A percentile compares a stretch with the other conserved stretches of the same genome.
Conservation (phyloP, 1,140 invertebrate genomes). For the Drosophila funebris region DNA sequence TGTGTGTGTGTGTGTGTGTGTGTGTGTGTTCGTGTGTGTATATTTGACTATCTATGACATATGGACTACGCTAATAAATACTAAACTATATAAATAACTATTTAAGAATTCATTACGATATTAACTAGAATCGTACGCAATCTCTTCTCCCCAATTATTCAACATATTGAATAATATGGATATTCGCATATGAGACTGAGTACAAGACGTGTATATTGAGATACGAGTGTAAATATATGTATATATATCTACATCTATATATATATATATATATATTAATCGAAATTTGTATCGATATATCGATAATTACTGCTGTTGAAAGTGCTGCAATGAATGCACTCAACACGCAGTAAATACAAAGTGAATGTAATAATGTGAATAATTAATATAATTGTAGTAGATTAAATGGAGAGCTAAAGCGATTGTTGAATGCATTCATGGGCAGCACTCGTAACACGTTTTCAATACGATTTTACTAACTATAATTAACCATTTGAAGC, state of each 20-base stretch:
- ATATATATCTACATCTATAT: no score
- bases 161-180: slow-evolving; percentile 16
- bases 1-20: slow-evolving; percentile 22
- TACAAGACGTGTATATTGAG: slow-evolving; percentile 26
- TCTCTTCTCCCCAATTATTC: background rate
- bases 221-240: slow-evolving; percentile 16
- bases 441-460: background rate
- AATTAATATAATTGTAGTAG: no score
- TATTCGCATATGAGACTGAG: slow-evolving; percentile 7
- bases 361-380: background rate
- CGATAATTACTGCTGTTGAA: no score
- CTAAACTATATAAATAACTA: slow-evolving; percentile 35
- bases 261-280: slow-evolving; percentile 26
- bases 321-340: slow-evolving; percentile 6
- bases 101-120: slow-evolving; percentile 23
- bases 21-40: slow-evolving; percentile 29
- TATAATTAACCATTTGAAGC: slow-evolving; percentile 30
- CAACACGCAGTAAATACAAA: background rate
- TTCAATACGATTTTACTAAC: background rate
- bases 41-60: slow-evolving; percentile 48
- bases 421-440: background rate
- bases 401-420: background rate
- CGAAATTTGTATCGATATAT: slow-evolving; percentile 15
- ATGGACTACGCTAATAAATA: slow-evolving; percentile 27
- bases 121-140: slow-evolving; percentile 17